Evolutionary conservation across 1,140 invertebrate species (phyloP).

Genomic region (Agrypnia vestita): DNA sequence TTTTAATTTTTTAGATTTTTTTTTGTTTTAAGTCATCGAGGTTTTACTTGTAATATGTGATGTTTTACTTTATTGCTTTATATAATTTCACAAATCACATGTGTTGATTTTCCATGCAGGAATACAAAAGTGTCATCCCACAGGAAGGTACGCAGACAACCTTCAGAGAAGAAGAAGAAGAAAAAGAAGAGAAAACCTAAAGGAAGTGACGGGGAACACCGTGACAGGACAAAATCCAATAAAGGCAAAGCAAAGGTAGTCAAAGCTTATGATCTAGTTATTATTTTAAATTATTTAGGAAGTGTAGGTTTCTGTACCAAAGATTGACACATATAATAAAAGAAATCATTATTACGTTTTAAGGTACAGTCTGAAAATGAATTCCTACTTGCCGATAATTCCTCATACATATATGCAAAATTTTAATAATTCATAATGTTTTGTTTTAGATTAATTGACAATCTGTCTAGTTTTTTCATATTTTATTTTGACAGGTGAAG

Average conservation of each 20-base stretch:
- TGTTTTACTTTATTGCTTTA: too few relatives aligned
- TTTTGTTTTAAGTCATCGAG: too few relatives aligned
- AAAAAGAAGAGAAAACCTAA: slow-evolving; percentile 49
- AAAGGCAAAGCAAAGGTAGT: slow-evolving; percentile 13
- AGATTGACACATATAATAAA: neutral
- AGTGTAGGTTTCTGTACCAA: neutral
- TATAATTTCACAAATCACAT: too few relatives aligned
- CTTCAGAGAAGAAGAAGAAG: slow-evolving; percentile 39
- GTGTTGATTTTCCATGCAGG: neutral
- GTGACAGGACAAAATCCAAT: slow-evolving; percentile 11
- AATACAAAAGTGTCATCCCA: slow-evolving; percentile 26
- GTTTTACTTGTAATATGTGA: too few relatives aligned
- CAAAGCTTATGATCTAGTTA: neutral
- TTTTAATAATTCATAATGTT: neutral
- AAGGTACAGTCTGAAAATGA: neutral
- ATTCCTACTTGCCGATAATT: neutral
- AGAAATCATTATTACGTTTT: neutral
- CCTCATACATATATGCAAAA: neutral
- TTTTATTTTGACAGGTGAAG: slow-evolving; percentile 62
- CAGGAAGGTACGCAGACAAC: slow-evolving; percentile 9
- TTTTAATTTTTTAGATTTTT: too few relatives aligned
- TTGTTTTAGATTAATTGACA: neutral
- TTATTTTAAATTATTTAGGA: neutral
- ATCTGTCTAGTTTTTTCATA: too few relatives aligned
- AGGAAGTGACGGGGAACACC: slow-evolving; percentile 32